Evolutionary conservation across 1,140 invertebrate species (phyloP), one percentile per base, ranked within the genome.

Genomic region (Calephelis virginiensis): DNA sequence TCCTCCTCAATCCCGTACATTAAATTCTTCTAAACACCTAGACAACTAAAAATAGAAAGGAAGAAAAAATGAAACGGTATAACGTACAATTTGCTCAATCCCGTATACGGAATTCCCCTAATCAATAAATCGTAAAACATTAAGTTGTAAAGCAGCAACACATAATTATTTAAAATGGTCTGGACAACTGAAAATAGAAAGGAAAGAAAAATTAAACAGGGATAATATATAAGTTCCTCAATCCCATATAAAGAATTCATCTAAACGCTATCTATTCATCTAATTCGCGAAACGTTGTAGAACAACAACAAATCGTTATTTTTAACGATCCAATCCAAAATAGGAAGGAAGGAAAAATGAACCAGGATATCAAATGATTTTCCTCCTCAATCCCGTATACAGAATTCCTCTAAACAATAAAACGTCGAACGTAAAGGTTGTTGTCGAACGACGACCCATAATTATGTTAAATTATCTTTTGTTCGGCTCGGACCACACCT

Each of bases 381-480:
- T 50, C 49, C 49, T 14, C 40, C 8, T 43, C 40, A 43, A 9
- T 17, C 8, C 13, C 13, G 1, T 8, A 17, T 8, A 50, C 8
- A 13, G 13, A 17, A 17, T 50, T 17, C 49, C 6, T 17, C 13
- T 49, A 7, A 50, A 50, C 49, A 50, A 50, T 50, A 50, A 13
- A 17, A 17, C 13, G 14, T 50, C 14, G 14, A 50, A 13, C 13
- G 13, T 14, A 2, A 14, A 50, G 49, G 13, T 50, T 17, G 13
- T 50, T 7, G 13, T 14, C 13, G 49, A 50, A 50, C 49, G 17
- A 50, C 49, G 49, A 50, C 49, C 49, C 49, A 50, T 50, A 50
- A 50, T 50, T 50, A 50, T 50, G 49, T 10, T 50, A n/a, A 50
- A 50, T 17, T 5, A 50, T 50, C 49, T 50, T 50, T 50, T 50